Evolutionary conservation across 1,140 invertebrate species (phyloP).

Genomic region (Argopecten irradians): DNA sequence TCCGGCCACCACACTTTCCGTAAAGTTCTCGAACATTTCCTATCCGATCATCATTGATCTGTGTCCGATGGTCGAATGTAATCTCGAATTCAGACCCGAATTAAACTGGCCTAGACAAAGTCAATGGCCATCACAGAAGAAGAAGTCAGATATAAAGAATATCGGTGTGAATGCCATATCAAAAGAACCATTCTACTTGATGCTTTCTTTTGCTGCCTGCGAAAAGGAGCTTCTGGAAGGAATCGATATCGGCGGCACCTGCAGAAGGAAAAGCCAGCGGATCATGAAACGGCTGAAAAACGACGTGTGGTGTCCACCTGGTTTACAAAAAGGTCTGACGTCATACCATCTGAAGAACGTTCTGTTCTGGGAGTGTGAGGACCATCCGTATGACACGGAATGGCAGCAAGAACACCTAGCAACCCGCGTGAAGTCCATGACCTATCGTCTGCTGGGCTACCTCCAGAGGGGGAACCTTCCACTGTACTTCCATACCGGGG

Average conservation of each 20-base stretch:
- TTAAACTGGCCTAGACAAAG: slow-evolving; percentile 14
- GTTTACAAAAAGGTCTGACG: slow-evolving; percentile 32
- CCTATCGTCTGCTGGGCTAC: neutral
- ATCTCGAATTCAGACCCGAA: neutral
- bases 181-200: slow-evolving; percentile 34
- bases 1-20: slow-evolving; percentile 11
- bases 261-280: slow-evolving; percentile 33
- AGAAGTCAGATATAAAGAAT: neutral
- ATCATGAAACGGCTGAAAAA: slow-evolving; percentile 36
- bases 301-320: slow-evolving; percentile 27
- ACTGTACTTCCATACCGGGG: slow-evolving; percentile 33
- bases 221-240: slow-evolving; percentile 29
- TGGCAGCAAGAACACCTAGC: slow-evolving; percentile 27
- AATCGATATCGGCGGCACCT: slow-evolving; percentile 24
- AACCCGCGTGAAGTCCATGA: neutral
- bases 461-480: slow-evolving; percentile 27
- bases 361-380: slow-evolving; percentile 44
- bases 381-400: slow-evolving; percentile 25
- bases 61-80: slow-evolving; percentile 24
- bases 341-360: slow-evolving; percentile 42
- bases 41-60: slow-evolving; percentile 28
- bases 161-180: slow-evolving; percentile 28
- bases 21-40: neutral
- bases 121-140: slow-evolving; percentile 13
- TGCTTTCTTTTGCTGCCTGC: slow-evolving; percentile 30